Conservation (phyloP, 2,888 invertebrate species). For the Parnassius apollo region DNA sequence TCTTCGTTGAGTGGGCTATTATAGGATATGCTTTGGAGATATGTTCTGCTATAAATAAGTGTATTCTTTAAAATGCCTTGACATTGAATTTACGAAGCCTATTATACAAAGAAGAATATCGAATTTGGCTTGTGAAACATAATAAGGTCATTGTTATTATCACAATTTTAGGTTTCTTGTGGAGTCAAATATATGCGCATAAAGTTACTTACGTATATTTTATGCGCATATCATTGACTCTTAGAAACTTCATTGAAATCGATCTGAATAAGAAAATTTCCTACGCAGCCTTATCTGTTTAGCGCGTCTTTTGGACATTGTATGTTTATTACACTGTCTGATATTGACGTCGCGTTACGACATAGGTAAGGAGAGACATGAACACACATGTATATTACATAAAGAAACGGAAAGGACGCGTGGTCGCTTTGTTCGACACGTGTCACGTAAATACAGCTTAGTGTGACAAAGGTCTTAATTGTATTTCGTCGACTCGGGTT, state of each 20-base stretch:
- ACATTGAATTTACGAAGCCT: no score
- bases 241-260: not conserved
- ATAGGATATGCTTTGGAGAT: no score
- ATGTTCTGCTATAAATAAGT: no score
- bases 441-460: constrained; percentile 10
- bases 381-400: constrained; percentile 5
- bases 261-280: constrained; percentile 11
- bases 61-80: no score
- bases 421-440: constrained; percentile 11
- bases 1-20: no score
- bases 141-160: no score
- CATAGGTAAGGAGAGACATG: not conserved
- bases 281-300: not conserved
- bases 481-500: constrained; percentile 15
- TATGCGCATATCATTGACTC: not conserved
- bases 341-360: not conserved
- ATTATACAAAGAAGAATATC: no score
- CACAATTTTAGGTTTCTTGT: not conserved
- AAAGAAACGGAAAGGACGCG: not conserved
- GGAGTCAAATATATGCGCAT: not conserved
- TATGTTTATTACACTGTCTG: constrained; percentile 2
- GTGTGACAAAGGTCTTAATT: constrained; percentile 17
- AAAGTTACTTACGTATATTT: not conserved
- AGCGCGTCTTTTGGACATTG: constrained; percentile 1
- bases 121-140: no score